Conservation (phyloP, 2,888 invertebrate genomes). For the Trichogramma dendrolimi region DNA sequence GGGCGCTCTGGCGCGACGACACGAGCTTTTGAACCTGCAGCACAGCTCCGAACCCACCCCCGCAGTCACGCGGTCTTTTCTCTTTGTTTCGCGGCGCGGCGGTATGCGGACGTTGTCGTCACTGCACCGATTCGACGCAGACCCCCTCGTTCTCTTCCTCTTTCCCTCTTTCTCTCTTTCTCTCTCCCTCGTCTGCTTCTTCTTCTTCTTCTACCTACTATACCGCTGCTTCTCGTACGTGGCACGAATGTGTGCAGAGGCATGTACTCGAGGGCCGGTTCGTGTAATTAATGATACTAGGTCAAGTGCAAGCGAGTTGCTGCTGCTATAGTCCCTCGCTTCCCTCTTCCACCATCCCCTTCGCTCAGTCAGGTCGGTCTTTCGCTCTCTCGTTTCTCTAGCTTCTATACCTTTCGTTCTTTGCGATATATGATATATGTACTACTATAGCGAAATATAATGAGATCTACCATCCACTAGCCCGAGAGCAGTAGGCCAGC, state of each 20-base stretch:
- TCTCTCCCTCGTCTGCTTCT: conserved; percentile 4
- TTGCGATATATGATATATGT: no score
- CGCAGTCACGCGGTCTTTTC: not conserved
- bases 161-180: not conserved
- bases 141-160: not conserved
- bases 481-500: no score
- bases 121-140: not conserved
- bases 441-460: no score
- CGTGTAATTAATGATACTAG: conserved; percentile 24
- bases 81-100: not conserved
- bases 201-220: no score
- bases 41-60: not conserved
- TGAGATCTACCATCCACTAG: no score
- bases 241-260: no score
- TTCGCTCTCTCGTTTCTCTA: not conserved
- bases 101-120: not conserved
- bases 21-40: no score
- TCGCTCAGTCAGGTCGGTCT: not conserved
- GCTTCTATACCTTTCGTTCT: no score
- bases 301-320: conserved; percentile 17
- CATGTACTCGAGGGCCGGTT: not conserved
- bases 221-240: no score
- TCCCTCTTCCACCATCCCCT: no score
- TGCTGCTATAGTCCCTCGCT: no score
- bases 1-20: not conserved